Conservation (phyloP, 2,888 invertebrate genomes). For the Cephus spinipes region DNA sequence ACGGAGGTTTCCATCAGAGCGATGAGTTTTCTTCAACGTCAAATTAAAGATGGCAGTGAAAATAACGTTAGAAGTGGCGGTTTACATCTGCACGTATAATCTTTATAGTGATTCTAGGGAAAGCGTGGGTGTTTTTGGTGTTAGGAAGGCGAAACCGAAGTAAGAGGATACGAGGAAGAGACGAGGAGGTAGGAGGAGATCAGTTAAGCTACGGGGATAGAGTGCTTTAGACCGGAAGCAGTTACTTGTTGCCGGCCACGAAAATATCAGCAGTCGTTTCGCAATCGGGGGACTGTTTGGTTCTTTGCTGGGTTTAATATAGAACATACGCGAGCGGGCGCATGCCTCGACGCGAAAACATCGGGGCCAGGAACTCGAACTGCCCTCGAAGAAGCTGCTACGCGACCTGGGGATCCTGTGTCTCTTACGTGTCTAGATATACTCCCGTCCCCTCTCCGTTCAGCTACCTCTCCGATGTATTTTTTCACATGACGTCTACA, state of each 20-base stretch:
- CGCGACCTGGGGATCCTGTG: neutral
- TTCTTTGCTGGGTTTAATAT: conserved; percentile 61
- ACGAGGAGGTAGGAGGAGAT: conserved; percentile 24
- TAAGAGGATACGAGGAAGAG: conserved; percentile 20
- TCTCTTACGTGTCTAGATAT: neutral
- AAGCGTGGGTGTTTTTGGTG: conserved; percentile 26
- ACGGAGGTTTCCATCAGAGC: too few relatives aligned
- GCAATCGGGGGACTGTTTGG: conserved; percentile 59
- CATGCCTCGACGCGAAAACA: conserved; percentile 38
- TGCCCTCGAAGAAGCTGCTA: conserved; percentile 10
- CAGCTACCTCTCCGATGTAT: too few relatives aligned
- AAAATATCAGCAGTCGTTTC: conserved; percentile 63
- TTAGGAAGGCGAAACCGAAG: conserved; percentile 21
- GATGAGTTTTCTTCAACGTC: too few relatives aligned
- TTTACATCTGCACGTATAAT: too few relatives aligned
- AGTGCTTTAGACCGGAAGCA: conserved; percentile 58
- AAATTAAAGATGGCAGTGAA: too few relatives aligned
- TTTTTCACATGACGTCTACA: too few relatives aligned
- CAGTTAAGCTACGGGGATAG: neutral
- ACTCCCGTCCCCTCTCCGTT: too few relatives aligned
- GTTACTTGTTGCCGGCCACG: conserved; percentile 63
- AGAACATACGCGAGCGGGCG: conserved; percentile 55
- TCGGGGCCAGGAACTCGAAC: conserved; percentile 23
- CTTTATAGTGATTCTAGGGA: too few relatives aligned
- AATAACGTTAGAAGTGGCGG: too few relatives aligned